Evolutionary conservation across 2,797 vertebrate species (phyloP).

Genomic region (Trematomus bernacchii): DNA sequence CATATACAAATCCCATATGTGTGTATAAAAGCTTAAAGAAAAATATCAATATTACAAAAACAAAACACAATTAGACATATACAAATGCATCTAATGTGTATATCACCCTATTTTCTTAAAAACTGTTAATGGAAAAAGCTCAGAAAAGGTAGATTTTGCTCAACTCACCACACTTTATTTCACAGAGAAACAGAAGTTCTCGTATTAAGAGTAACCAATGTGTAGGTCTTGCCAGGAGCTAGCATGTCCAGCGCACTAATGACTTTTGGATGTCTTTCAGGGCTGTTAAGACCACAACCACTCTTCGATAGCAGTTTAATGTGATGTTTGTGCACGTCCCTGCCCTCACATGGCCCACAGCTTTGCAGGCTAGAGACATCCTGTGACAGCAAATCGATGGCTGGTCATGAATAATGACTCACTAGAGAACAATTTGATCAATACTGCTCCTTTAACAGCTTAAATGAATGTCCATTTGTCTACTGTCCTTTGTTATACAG

Average conservation of each 20-base stretch:
- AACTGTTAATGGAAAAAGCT: neutral
- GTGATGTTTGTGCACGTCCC: conserved; percentile 41
- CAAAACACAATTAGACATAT: neutral
- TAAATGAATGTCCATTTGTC: conserved; percentile 55
- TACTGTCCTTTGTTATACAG: conserved; percentile 14
- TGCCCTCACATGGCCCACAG: conserved; percentile 54
- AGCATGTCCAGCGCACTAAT: conserved; percentile 38
- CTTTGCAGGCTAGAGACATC: conserved; percentile 36
- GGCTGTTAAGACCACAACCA: conserved; percentile 15
- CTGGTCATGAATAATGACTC: conserved; percentile 71
- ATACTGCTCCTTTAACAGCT: conserved; percentile 54
- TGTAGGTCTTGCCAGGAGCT: conserved; percentile 23
- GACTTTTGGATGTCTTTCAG: conserved; percentile 16
- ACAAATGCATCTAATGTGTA: neutral
- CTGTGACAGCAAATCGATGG: conserved; percentile 74
- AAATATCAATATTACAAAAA: neutral
- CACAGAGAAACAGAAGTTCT: conserved; percentile 5
- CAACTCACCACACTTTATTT: conserved; percentile 1
- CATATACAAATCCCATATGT: neutral
- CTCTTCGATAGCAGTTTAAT: conserved; percentile 47
- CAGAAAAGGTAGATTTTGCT: neutral
- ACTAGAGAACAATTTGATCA: conserved; percentile 56
- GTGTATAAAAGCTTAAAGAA: neutral
- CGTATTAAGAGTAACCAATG: conserved; percentile 23
- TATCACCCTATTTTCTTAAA: neutral